Percentiles rank a stretch among this genome's conserved stretches.
Conservation (phyloP, 2,797 vertebrate genomes). For the Acipenser oxyrinchus region DNA sequence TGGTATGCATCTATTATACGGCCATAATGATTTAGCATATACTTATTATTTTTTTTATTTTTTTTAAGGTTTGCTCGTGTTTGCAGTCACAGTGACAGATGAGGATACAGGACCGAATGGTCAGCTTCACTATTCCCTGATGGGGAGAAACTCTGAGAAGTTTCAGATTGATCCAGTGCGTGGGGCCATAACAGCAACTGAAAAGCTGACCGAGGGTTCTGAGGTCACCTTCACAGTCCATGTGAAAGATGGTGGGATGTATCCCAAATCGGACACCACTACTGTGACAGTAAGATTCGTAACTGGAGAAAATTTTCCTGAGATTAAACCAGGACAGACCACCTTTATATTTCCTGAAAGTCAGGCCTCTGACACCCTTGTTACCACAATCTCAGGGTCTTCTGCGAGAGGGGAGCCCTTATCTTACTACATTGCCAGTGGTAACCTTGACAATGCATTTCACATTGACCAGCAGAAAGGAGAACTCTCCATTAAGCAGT, state of each 20-base stretch:
- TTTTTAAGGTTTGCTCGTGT: conserved; percentile 79
- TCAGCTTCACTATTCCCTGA: conserved; percentile 84
- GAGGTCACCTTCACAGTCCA: conserved; percentile 89
- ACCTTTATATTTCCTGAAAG: conserved; percentile 84
- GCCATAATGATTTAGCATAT: too few species aligned
- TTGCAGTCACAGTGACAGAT: conserved; percentile 92
- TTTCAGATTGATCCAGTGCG: conserved; percentile 85
- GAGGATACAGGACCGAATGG: conserved; percentile 83
- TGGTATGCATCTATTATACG: too few species aligned
- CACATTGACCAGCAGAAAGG: conserved; percentile 87
- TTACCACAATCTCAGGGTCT: conserved; percentile 74
- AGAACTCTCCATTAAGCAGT: conserved; percentile 70
- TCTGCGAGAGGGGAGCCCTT: conserved; percentile 79
- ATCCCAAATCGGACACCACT: conserved; percentile 82
- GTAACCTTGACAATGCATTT: conserved; percentile 84
- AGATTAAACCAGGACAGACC: conserved; percentile 69
- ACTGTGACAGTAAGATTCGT: conserved; percentile 91
- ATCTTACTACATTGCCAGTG: conserved; percentile 90
- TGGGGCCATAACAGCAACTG: conserved; percentile 83
- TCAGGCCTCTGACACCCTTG: conserved; percentile 71
- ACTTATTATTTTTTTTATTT: conserved; percentile 20
- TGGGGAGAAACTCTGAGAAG: conserved; percentile 80
- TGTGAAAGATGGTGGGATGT: conserved; percentile 74
- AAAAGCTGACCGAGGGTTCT: conserved; percentile 63
- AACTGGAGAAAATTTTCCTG: conserved; percentile 79